Evolutionary conservation across 2,888 invertebrate genomes (phyloP).

Genomic region (Eudemis profundana): DNA sequence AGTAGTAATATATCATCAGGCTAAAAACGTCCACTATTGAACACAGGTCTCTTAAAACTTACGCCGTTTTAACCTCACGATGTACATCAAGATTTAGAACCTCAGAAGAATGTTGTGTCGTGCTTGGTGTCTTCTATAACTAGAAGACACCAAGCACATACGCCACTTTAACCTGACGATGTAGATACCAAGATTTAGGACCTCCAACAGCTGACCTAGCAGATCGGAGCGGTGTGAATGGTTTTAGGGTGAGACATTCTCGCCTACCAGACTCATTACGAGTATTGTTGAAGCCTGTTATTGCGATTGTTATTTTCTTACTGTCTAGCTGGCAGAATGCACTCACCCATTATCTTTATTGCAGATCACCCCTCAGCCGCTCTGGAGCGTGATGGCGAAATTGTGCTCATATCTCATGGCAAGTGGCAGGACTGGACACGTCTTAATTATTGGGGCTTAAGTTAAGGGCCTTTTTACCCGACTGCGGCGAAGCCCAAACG

Average conservation of each 20-base stretch:
- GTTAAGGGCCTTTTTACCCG: conserved; percentile 14
- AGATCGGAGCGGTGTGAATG: neutral
- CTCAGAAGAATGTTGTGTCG: no score
- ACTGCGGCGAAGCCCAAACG: no score
- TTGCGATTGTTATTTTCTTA: conserved; percentile 28
- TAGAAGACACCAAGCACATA: no score
- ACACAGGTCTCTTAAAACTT: no score
- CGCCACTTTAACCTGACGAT: no score
- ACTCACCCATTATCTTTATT: conserved; percentile 30
- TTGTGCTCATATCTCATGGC: conserved; percentile 30
- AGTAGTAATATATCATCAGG: no score
- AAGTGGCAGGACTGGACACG: conserved; percentile 24
- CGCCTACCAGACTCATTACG: conserved; percentile 2
- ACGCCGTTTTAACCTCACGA: no score
- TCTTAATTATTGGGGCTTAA: conserved; percentile 36
- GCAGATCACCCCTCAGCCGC: conserved; percentile 32
- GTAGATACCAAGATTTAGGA: no score
- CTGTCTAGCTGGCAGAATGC: conserved; percentile 30
- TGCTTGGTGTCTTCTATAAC: no score
- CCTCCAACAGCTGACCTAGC: no score
- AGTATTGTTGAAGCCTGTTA: conserved; percentile 22
- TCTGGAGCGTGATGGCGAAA: conserved; percentile 32
- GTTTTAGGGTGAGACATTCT: neutral
- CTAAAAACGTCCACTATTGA: no score
- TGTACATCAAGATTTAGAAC: no score